Evolutionary conservation across 1,140 invertebrate species (phyloP).

Genomic region (Triops longicaudatus): DNA sequence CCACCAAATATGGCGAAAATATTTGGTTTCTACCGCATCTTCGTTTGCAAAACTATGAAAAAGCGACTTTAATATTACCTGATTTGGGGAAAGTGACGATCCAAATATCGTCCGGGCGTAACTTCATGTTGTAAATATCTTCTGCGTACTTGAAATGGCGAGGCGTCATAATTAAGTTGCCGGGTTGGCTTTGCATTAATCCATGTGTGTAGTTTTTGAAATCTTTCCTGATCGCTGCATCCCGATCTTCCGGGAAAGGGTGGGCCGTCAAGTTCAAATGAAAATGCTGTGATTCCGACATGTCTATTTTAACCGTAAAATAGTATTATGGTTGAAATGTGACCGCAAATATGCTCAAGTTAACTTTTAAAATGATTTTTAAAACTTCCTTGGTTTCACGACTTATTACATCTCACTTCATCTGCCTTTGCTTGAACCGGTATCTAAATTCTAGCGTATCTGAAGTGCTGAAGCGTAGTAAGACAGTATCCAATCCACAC

Average conservation of each 20-base stretch:
- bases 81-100: constrained; percentile 27
- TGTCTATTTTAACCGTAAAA: background rate
- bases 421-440: no score
- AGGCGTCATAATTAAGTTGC: constrained; percentile 22
- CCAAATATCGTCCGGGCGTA: constrained; percentile 24
- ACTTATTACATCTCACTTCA: no score
- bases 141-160: constrained; percentile 15
- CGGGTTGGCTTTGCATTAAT: constrained; percentile 23
- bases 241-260: background rate
- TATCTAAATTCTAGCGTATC: no score
- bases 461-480: no score
- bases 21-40: no score
- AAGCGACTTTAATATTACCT: background rate
- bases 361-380: no score
- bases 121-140: constrained; percentile 24
- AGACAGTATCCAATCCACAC: no score
- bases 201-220: constrained; percentile 19
- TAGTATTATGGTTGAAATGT: no score
- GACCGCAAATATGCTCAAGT: no score
- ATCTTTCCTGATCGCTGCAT: background rate
- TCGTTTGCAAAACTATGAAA: no score
- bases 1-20: no score
- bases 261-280: background rate
- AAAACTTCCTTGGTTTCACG: no score
- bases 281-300: background rate